phyloP scores from a whole-genome alignment of 2,113 vertebrate genomes.

The Hippocampus guttulatus region DNA sequence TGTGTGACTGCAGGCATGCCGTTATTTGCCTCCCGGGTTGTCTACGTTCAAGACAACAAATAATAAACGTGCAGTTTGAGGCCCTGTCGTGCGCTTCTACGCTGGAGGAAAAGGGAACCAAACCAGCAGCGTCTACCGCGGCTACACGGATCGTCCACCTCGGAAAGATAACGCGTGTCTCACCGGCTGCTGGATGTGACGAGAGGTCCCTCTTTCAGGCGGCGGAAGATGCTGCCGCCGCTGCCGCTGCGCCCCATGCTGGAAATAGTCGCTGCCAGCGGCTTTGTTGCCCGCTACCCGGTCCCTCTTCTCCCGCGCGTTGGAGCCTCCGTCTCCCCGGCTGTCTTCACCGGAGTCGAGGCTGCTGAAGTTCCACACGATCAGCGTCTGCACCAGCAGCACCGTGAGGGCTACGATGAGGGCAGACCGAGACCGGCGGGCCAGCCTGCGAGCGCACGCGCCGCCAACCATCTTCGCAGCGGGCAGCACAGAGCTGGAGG shows the following conservation, averaged over 20 bases:
- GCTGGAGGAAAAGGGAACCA: constrained; percentile 30
- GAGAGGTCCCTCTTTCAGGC: constrained; percentile 67
- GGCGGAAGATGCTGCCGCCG: constrained; percentile 64
- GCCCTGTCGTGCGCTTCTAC: constrained; percentile 33
- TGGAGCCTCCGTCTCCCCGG: constrained; percentile 70
- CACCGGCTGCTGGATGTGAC: constrained; percentile 73
- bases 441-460: constrained; percentile 84
- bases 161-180: constrained; percentile 30
- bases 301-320: constrained; percentile 73
- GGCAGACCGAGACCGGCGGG: constrained; percentile 85
- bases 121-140: constrained; percentile 24
- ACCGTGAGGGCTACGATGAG: constrained; percentile 84
- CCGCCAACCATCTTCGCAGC: constrained; percentile 79
- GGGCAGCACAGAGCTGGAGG: constrained; percentile 53
- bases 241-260: constrained; percentile 54
- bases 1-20: constrained; percentile 24
- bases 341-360: constrained; percentile 80
- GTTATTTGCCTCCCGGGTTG: constrained; percentile 9
- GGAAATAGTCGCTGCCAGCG: constrained; percentile 66
- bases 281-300: constrained; percentile 67
- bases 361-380: constrained; percentile 93
- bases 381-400: constrained; percentile 87
- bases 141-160: constrained; percentile 1
- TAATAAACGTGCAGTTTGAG: constrained; percentile 31
- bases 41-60: constrained; percentile 34